Conservation (phyloP, 2,113 vertebrate genomes). For the Shinisaurus crocodilurus region DNA sequence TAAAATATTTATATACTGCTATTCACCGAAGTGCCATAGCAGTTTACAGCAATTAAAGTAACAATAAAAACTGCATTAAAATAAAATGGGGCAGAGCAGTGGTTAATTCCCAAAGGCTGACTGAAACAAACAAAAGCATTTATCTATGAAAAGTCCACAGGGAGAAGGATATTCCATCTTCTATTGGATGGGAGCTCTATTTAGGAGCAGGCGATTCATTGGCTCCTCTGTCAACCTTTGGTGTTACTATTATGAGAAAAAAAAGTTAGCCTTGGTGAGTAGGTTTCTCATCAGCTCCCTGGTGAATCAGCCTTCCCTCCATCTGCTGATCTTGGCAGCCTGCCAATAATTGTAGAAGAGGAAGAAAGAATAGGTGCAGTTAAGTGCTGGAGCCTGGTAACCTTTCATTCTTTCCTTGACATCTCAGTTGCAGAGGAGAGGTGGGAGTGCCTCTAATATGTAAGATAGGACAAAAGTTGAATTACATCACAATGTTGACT, state of each 20-base stretch:
- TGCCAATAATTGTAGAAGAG: neutral
- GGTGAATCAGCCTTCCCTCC: neutral
- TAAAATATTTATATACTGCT: neutral
- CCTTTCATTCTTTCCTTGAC: neutral
- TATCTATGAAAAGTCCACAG: neutral
- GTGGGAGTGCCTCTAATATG: neutral
- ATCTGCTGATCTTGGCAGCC: neutral
- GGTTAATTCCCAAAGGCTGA: neutral
- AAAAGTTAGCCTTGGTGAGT: slow-evolving; percentile 1
- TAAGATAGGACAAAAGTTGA: neutral
- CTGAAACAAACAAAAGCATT: neutral
- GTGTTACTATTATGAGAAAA: neutral
- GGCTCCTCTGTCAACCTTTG: neutral
- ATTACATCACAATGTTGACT: neutral
- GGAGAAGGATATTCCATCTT: neutral
- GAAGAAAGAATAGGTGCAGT: neutral
- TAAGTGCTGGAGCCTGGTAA: neutral
- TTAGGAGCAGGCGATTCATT: neutral
- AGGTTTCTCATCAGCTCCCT: neutral
- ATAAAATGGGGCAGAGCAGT: neutral
- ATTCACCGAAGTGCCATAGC: neutral
- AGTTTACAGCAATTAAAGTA: neutral
- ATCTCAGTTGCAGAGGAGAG: neutral
- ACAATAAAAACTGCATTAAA: neutral
- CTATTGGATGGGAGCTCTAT: neutral